phyloP scores from a whole-genome alignment of 2,888 invertebrate species.

The Labia minor region DNA sequence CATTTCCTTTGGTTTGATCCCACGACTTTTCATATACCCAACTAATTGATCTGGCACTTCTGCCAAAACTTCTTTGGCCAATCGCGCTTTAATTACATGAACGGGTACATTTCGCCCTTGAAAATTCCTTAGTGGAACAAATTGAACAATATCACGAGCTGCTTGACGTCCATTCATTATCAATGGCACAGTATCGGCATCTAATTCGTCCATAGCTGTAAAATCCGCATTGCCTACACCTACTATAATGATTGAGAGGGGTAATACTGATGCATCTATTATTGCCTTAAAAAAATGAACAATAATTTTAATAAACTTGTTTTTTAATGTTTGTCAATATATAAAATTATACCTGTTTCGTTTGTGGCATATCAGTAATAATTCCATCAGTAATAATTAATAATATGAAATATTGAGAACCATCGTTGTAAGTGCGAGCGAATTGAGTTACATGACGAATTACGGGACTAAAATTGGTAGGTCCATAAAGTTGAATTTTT shows the following conservation, averaged over 20 bases:
- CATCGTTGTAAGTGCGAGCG: slow-evolving; percentile 39
- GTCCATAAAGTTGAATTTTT: slow-evolving; percentile 44
- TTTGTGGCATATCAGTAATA: slow-evolving; percentile 47
- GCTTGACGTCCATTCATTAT: slow-evolving; percentile 32
- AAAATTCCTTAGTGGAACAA: slow-evolving; percentile 38
- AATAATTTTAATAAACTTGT: slow-evolving; percentile 29
- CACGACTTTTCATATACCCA: slow-evolving; percentile 38
- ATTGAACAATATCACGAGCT: slow-evolving; percentile 48
- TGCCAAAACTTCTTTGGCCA: slow-evolving; percentile 46
- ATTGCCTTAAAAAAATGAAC: slow-evolving; percentile 35
- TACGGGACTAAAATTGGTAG: slow-evolving; percentile 49
- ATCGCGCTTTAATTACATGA: slow-evolving; percentile 30
- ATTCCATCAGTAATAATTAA: slow-evolving; percentile 51
- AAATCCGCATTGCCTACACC: slow-evolving; percentile 52
- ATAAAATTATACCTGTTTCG: slow-evolving; percentile 35
- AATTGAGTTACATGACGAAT: slow-evolving; percentile 43
- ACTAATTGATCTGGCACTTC: slow-evolving; percentile 45
- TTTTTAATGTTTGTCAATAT: no score
- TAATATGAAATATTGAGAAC: slow-evolving; percentile 45
- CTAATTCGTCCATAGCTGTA: slow-evolving; percentile 48
- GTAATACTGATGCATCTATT: slow-evolving; percentile 42
- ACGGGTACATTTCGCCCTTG: slow-evolving; percentile 25
- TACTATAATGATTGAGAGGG: slow-evolving; percentile 50
- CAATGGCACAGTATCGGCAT: slow-evolving; percentile 41
- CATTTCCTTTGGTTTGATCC: no score